These are phyloP conservation scores for Plagodis dolabraria DNA, from an alignment of 2,888 invertebrate species.

Conservation along the genomic window DNA sequence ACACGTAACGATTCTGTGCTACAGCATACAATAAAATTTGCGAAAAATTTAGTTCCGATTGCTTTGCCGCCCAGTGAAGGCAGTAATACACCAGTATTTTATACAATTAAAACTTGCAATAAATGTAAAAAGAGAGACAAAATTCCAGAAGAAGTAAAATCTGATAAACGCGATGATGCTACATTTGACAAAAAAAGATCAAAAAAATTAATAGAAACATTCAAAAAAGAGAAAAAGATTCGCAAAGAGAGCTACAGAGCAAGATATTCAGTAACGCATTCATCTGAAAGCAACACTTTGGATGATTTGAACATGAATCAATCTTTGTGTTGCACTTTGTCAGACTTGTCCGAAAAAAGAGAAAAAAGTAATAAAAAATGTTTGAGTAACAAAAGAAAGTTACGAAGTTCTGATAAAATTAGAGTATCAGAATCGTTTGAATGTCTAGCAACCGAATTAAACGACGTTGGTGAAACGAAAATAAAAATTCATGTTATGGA, in stretches of 20 bases:
- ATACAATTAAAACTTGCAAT: conserved; percentile 64
- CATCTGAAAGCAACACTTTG: conserved; percentile 62
- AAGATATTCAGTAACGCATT: conserved; percentile 56
- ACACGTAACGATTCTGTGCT: conserved; percentile 53
- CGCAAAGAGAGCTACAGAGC: conserved; percentile 49
- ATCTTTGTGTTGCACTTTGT: conserved; percentile 64
- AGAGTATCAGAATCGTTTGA: conserved; percentile 67
- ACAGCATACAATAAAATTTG: conserved; percentile 68
- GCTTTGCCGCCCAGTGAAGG: conserved; percentile 62
- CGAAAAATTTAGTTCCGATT: conserved; percentile 66
- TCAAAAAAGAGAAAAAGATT: conserved; percentile 46
- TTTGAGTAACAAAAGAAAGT: conserved; percentile 42
- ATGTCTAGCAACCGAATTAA: conserved; percentile 62
- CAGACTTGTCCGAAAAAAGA: conserved; percentile 61
- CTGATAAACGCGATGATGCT: conserved; percentile 10
- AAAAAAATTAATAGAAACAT: conserved; percentile 52
- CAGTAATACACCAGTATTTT: conserved; percentile 53
- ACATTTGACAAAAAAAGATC: conserved; percentile 38
- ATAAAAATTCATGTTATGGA: conserved; percentile 77
- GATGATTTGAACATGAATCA: conserved; percentile 70
- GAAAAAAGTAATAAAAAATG: conserved; percentile 50
- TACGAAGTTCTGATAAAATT: conserved; percentile 44
- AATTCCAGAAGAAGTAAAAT: conserved; percentile 1
- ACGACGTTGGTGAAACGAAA: conserved; percentile 51
- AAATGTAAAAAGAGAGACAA: conserved; percentile 29